Conservation (phyloP, 2,888 invertebrate species). For the Gonocerus acuteangulatus region DNA sequence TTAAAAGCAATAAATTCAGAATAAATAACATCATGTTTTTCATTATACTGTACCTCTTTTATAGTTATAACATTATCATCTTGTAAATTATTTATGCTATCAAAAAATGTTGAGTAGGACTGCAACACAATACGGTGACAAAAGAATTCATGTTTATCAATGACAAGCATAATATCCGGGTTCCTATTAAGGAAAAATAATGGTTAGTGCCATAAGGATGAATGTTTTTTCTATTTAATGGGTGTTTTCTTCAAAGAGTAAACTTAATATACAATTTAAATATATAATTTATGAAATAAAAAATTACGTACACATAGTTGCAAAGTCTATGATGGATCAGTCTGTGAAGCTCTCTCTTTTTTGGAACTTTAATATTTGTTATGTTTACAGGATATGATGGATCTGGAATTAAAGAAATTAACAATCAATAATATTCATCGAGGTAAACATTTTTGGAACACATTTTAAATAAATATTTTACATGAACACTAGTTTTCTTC, state of each 20-base stretch:
- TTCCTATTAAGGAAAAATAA: no score
- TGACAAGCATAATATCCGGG: constrained; percentile 58
- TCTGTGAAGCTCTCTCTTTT: constrained; percentile 59
- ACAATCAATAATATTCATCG: background rate
- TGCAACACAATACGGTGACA: constrained; percentile 63
- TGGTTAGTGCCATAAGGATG: no score
- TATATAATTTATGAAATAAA: no score
- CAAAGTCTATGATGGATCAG: constrained; percentile 58
- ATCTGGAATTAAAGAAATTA: background rate
- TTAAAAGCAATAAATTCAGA: no score
- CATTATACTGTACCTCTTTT: constrained; percentile 11
- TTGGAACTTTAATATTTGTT: constrained; percentile 55
- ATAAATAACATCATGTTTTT: background rate
- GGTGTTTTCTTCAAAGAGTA: no score
- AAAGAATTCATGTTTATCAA: constrained; percentile 58
- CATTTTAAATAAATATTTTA: no score
- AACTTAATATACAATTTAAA: no score
- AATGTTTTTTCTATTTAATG: no score
- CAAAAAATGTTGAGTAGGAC: constrained; percentile 60
- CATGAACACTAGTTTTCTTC: no score
- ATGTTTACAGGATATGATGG: constrained; percentile 53
- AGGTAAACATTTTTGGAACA: no score
- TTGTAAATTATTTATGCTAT: constrained; percentile 40
- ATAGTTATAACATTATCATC: constrained; percentile 5
- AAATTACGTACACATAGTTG: constrained; percentile 53